Evolutionary conservation across 2,888 invertebrate genomes (phyloP).

Genomic region (Limnephilus lunatus): DNA sequence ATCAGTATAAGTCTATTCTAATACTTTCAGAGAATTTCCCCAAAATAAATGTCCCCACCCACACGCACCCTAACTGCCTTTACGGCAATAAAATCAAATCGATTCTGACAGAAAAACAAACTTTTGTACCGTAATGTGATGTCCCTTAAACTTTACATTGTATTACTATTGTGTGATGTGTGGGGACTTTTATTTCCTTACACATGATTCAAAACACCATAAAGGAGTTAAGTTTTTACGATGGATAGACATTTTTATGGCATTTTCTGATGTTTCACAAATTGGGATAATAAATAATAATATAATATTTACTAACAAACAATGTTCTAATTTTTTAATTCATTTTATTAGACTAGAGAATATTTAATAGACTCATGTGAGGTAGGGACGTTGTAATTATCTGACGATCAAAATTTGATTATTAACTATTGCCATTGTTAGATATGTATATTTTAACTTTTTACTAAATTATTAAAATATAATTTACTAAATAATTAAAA

Average conservation of each 20-base stretch:
- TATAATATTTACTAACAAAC: not conserved
- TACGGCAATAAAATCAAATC: constrained; percentile 50
- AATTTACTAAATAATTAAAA: too few relatives aligned
- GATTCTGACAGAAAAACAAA: constrained; percentile 49
- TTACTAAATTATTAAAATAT: too few relatives aligned
- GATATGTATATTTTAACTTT: too few relatives aligned
- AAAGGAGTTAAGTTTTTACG: constrained; percentile 30
- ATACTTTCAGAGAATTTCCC: not conserved
- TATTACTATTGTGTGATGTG: constrained; percentile 15
- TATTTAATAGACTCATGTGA: not conserved
- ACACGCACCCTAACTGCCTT: constrained; percentile 22
- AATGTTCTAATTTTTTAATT: not conserved
- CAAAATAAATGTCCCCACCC: constrained; percentile 13
- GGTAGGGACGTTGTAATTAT: too few relatives aligned
- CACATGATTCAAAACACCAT: constrained; percentile 38
- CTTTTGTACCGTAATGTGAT: constrained; percentile 52
- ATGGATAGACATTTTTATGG: not conserved
- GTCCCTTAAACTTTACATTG: constrained; percentile 48
- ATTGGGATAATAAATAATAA: not conserved
- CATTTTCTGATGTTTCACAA: not conserved
- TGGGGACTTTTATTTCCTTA: constrained; percentile 15
- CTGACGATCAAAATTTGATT: too few relatives aligned
- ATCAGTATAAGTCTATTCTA: not conserved
- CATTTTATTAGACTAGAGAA: too few relatives aligned
- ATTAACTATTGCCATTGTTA: too few relatives aligned